Conservation (phyloP, 2,888 invertebrate species). For the Harpalus rufipes region DNA sequence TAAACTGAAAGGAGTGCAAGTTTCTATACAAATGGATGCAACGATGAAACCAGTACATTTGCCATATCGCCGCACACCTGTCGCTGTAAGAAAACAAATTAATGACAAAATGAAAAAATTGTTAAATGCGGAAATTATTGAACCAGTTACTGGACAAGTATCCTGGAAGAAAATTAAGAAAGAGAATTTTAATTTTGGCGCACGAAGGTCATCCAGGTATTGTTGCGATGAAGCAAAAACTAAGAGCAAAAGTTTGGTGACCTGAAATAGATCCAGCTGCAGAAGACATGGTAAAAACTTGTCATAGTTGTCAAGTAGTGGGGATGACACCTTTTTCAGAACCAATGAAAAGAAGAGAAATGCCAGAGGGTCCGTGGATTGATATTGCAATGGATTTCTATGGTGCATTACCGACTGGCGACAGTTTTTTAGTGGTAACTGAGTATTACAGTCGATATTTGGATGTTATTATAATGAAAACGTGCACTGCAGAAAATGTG, state of each 20-base stretch:
- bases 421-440: background rate
- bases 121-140: background rate
- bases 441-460: background rate
- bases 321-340: background rate
- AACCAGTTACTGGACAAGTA: too few species aligned
- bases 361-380: background rate
- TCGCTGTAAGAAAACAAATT: background rate
- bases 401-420: background rate
- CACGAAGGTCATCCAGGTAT: background rate
- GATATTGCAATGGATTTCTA: background rate
- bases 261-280: background rate
- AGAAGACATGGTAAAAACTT: background rate
- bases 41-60: too few species aligned
- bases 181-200: background rate
- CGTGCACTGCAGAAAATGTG: background rate
- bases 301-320: background rate
- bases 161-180: background rate
- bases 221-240: background rate
- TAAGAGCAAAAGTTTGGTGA: slow-evolving; percentile 3
- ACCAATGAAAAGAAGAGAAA: background rate
- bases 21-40: too few species aligned
- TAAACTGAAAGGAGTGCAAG: too few species aligned
- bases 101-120: background rate
- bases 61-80: background rate
- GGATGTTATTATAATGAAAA: slow-evolving; percentile 8